Evolutionary conservation across 2,113 vertebrate species (phyloP).

Genomic region (Pelecanus crispus): DNA sequence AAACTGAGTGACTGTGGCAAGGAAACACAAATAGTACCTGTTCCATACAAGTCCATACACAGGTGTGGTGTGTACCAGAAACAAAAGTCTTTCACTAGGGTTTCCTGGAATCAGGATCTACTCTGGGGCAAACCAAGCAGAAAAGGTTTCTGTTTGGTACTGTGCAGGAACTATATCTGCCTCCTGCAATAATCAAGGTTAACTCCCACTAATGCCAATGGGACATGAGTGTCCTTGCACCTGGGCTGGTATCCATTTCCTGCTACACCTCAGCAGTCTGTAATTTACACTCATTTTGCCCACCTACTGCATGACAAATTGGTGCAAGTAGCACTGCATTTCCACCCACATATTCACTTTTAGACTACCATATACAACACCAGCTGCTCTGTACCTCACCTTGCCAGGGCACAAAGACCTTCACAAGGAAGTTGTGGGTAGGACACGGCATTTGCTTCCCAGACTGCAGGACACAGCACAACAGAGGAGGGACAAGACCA

Average conservation of each 20-base stretch:
- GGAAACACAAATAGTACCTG: not conserved
- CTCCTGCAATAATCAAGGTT: not conserved
- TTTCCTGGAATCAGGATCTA: not conserved
- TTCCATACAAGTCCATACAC: not conserved
- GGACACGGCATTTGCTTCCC: not conserved
- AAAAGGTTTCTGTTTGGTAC: not conserved
- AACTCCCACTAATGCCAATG: not conserved
- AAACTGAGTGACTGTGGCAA: not conserved
- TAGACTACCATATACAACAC: not conserved
- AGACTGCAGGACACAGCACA: not conserved
- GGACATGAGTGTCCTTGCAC: not conserved
- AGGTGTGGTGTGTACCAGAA: not conserved
- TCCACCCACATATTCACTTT: slow-evolving; percentile 35
- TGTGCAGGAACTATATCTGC: not conserved
- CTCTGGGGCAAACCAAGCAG: not conserved
- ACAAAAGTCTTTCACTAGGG: not conserved
- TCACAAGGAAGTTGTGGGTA: not conserved
- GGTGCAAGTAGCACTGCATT: slow-evolving; percentile 14
- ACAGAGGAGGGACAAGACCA: not conserved
- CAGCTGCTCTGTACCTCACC: not conserved
- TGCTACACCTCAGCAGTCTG: slow-evolving; percentile 22
- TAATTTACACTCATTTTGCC: slow-evolving; percentile 22
- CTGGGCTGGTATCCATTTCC: slow-evolving; percentile 10
- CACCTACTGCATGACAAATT: slow-evolving; percentile 39
- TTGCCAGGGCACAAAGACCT: not conserved